Evolutionary conservation across 2,888 invertebrate genomes (phyloP), one percentile per base, ranked within the genome.

Genomic region (Trichogramma dendrolimi): DNA sequence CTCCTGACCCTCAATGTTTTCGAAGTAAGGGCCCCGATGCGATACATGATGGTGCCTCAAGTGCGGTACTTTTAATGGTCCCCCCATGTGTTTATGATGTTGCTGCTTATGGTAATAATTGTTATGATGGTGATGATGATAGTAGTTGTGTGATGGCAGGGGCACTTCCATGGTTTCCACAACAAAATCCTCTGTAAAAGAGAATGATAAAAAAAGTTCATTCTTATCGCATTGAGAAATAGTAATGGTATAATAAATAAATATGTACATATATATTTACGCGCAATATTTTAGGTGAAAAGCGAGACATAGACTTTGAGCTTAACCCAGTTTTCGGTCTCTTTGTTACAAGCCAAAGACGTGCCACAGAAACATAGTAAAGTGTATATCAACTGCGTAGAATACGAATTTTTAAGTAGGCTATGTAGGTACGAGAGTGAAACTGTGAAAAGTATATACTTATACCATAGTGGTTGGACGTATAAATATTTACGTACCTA

Each of bases 1-100:
- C 63, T 80, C 80, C 62, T 84, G 83, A 48, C 77, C 75, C 5
- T 76, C 72, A 10, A 81, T 81, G 70, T 83, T 82, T 71, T 88
- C 88, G 70, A 88, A 88, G 76, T 87, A 88, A 54, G 88, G 87
- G 40, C 89, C 89, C 85, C 87, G 88, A 73, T 88, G 88, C 65
- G 85, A 84, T 69, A 87, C 86, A 72, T 87, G 86, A 71, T 87
- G 87, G 71, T 86, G 87, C 71, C 86, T 85, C 57, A 83, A 80
- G 67, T 83, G 84, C 68, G 77, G 77, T 4, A 77, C 66, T 51
- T 71, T 72, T 57, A 73, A 64, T 10, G 74, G 72, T 52, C 63
- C 51, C 4, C 40, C 42, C n/a, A 27, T 50, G 42, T 27, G n/a
- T 6, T 41, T 7, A 4, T 49, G 44, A 10, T 49, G 53, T 4